phyloP scores from a whole-genome alignment of 2,888 invertebrate genomes.

The Phanerotoma sp. region DNA sequence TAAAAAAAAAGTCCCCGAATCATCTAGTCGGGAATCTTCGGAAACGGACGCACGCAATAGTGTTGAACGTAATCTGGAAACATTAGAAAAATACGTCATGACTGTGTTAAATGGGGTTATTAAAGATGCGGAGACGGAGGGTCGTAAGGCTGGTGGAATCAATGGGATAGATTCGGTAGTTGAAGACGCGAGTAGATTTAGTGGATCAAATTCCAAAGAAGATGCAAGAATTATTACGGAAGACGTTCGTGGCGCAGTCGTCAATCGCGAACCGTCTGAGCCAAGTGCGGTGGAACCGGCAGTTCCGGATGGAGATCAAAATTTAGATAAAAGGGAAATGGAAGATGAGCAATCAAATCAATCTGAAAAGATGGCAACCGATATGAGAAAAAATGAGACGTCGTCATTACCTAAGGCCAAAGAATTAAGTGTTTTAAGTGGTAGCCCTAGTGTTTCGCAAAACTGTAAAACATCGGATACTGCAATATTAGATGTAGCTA shows the following conservation, averaged over 20 bases:
- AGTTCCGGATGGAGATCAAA: constrained; percentile 31
- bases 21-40: background rate
- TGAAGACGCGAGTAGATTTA: constrained; percentile 10
- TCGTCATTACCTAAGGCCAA: background rate
- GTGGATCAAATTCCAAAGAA: constrained; percentile 17
- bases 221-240: constrained; percentile 22
- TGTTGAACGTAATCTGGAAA: constrained; percentile 51
- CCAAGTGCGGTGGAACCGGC: constrained; percentile 38
- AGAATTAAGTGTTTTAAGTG: background rate
- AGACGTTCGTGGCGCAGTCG: constrained; percentile 18
- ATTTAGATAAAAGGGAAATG: constrained; percentile 23
- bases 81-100: constrained; percentile 54
- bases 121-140: constrained; percentile 46
- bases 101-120: constrained; percentile 54
- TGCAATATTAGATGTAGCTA: background rate
- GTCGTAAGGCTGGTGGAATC: constrained; percentile 6
- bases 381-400: background rate
- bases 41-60: constrained; percentile 28
- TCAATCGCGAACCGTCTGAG: constrained; percentile 41
- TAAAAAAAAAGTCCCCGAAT: constrained; percentile 49
- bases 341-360: constrained; percentile 12
- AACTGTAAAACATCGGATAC: no score
- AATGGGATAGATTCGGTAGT: constrained; percentile 6
- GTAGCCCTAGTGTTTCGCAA: background rate
- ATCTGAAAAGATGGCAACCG: constrained; percentile 1